phyloP scores from a whole-genome alignment of 64 coral and sea anemone species.

The Stichodactyla mertensii region DNA sequence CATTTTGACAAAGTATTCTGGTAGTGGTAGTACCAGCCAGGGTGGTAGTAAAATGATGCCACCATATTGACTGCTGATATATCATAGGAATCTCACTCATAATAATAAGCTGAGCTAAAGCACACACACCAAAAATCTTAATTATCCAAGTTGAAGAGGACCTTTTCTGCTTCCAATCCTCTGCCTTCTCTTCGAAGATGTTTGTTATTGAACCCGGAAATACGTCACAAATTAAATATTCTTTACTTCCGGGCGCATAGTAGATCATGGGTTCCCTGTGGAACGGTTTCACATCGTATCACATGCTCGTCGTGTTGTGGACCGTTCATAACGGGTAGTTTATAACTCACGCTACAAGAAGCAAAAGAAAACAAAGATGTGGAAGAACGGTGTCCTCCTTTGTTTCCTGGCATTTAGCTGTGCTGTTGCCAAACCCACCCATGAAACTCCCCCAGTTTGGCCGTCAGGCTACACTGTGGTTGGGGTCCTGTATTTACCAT shows the following conservation, averaged over 20 bases:
- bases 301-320: conserved; percentile 1
- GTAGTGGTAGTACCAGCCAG: too few relatives aligned
- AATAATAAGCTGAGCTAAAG: too few relatives aligned
- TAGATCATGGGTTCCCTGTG: not conserved
- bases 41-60: too few relatives aligned
- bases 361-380: not conserved
- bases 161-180: too few relatives aligned
- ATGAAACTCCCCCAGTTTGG: conserved; percentile 47
- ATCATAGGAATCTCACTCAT: too few relatives aligned
- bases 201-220: too few relatives aligned
- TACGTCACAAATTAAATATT: too few relatives aligned
- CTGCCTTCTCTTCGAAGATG: too few relatives aligned
- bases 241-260: not conserved
- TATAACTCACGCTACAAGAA: not conserved
- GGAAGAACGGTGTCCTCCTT: not conserved
- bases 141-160: too few relatives aligned
- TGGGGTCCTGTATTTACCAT: conserved; percentile 79
- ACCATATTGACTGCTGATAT: too few relatives aligned
- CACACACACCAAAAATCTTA: too few relatives aligned
- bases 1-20: too few relatives aligned
- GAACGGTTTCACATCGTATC: not conserved
- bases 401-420: not conserved
- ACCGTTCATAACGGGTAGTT: not conserved
- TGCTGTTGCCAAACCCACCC: not conserved
- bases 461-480: conserved; percentile 37